These are phyloP conservation scores for Volucella inflata DNA, from an alignment of 2,888 invertebrate genomes.

Conservation along the genomic window DNA sequence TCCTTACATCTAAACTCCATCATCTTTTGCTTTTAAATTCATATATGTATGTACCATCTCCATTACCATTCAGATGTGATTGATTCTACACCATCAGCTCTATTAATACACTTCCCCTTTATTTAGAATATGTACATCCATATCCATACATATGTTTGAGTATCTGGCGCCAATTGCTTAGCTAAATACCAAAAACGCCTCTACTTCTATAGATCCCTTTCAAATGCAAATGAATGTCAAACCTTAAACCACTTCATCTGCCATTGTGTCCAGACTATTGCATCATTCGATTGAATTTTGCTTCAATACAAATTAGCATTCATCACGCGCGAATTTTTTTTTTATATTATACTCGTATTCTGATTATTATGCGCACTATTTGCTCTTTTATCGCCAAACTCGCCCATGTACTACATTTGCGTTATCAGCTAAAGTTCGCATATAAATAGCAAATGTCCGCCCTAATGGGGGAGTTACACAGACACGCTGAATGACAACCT, in stretches of 20 bases:
- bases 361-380: conserved; percentile 12
- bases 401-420: conserved; percentile 29
- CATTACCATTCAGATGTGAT: conserved; percentile 29
- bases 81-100: conserved; percentile 42
- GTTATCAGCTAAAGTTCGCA: conserved; percentile 51
- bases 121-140: no score
- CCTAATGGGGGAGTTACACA: conserved; percentile 36
- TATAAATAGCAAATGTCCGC: conserved; percentile 26
- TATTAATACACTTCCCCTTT: conserved; percentile 22
- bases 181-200: conserved; percentile 9
- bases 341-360: conserved; percentile 33
- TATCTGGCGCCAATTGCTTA: conserved; percentile 39
- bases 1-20: conserved; percentile 20
- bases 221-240: conserved; percentile 42
- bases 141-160: neutral
- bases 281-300: neutral
- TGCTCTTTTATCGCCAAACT: neutral
- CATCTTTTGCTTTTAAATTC: conserved; percentile 35
- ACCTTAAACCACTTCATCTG: neutral
- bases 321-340: conserved; percentile 16
- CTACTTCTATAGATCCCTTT: conserved; percentile 34
- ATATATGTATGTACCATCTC: conserved; percentile 14
- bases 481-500: conserved; percentile 29
- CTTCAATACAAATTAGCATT: neutral
- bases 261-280: neutral